These are phyloP conservation scores for Drosophila ogumai DNA, from an alignment of 1,140 invertebrate genomes.

Conservation along the genomic window DNA sequence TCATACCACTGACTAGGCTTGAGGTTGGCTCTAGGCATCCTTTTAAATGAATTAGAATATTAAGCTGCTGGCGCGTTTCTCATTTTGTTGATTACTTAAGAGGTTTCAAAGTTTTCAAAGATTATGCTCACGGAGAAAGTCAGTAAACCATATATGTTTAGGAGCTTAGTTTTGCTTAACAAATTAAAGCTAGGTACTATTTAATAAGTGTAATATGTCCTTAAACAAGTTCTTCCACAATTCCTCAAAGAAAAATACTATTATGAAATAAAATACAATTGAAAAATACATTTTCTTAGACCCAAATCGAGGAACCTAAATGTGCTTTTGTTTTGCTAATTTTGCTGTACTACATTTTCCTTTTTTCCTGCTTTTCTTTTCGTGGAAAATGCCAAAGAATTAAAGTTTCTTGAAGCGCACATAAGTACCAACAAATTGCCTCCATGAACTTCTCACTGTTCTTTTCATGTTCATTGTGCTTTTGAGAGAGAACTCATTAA, in stretches of 20 bases:
- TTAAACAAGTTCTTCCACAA: neutral
- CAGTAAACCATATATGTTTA: too few relatives aligned
- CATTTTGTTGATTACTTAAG: conserved; percentile 63
- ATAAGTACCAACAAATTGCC: conserved; percentile 22
- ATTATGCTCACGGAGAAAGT: neutral
- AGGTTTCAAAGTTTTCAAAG: conserved; percentile 34
- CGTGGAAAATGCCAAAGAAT: conserved; percentile 1
- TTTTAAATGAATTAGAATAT: conserved; percentile 74
- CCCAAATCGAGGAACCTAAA: neutral
- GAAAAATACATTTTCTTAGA: neutral
- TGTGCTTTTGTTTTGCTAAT: neutral
- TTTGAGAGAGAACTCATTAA: conserved; percentile 20
- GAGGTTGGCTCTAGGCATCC: conserved; percentile 32
- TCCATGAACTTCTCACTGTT: conserved; percentile 9
- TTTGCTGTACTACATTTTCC: neutral
- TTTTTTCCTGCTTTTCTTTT: neutral
- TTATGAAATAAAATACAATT: neutral
- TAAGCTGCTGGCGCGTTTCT: conserved; percentile 42
- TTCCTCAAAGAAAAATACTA: neutral
- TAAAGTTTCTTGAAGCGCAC: conserved; percentile 16
- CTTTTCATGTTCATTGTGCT: conserved; percentile 17
- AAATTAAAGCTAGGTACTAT: neutral
- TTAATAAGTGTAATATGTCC: neutral
- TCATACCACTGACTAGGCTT: neutral
- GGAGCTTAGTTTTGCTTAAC: neutral